These are phyloP conservation scores for Galerucella nymphaeae DNA, from an alignment of 2,888 invertebrate genomes.

Conservation along the genomic window DNA sequence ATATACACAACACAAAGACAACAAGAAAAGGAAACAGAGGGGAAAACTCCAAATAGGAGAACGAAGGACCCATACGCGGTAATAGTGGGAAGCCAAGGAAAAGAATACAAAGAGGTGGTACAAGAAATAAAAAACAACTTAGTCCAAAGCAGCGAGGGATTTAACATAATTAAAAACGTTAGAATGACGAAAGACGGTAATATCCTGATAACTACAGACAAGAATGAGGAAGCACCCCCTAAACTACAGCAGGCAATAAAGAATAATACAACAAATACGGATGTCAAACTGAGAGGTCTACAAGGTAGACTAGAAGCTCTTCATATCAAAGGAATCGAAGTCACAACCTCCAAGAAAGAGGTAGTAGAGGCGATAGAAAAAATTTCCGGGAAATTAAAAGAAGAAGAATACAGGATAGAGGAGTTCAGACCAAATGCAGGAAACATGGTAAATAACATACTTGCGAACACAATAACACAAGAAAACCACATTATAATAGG, in stretches of 20 bases:
- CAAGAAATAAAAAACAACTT: neutral
- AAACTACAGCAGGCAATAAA: neutral
- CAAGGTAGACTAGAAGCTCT: no score
- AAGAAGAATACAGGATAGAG: neutral
- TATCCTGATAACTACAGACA: constrained; percentile 10
- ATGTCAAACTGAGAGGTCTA: no score
- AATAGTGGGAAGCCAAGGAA: neutral
- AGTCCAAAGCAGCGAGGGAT: neutral
- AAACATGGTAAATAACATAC: neutral
- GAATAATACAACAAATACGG: neutral
- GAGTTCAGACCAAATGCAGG: neutral
- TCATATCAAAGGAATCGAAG: no score
- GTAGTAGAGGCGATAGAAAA: neutral
- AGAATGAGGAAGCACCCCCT: neutral
- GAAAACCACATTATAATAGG: neutral
- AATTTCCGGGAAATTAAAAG: neutral
- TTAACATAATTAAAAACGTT: neutral
- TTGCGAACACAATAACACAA: neutral
- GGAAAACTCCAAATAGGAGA: no score
- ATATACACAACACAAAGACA: no score
- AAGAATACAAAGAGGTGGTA: neutral
- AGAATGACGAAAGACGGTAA: constrained; percentile 19
- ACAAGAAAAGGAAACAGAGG: no score
- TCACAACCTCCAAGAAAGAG: neutral
- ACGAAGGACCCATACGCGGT: no score